Conservation (phyloP, 2,888 invertebrate genomes). For the Chromoteleia sp. region DNA sequence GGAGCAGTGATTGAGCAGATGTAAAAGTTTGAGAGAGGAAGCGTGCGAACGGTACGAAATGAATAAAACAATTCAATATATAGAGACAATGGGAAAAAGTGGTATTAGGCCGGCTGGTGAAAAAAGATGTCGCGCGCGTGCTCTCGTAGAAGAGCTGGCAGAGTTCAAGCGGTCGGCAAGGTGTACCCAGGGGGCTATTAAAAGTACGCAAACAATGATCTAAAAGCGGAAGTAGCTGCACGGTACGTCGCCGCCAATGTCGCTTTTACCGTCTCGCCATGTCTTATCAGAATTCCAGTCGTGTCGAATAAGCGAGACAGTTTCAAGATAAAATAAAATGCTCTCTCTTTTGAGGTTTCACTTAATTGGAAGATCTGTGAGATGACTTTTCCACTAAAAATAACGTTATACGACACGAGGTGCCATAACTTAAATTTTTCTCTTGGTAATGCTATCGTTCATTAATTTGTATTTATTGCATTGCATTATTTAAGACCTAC, state of each 20-base stretch:
- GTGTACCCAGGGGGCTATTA: slow-evolving; percentile 83
- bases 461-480: slow-evolving; percentile 23
- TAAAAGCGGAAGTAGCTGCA: slow-evolving; percentile 82
- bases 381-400: slow-evolving; percentile 38
- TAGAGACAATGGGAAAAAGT: slow-evolving; percentile 60
- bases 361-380: slow-evolving; percentile 76
- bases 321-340: slow-evolving; percentile 61
- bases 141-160: slow-evolving; percentile 74
- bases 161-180: slow-evolving; percentile 75
- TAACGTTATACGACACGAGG: slow-evolving; percentile 18
- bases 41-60: slow-evolving; percentile 45
- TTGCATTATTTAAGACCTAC: slow-evolving; percentile 21
- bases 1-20: slow-evolving; percentile 58
- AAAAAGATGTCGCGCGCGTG: slow-evolving; percentile 68
- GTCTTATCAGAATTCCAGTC: slow-evolving; percentile 82
- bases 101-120: slow-evolving; percentile 12
- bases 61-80: slow-evolving; percentile 57
- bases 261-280: slow-evolving; percentile 41
- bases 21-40: slow-evolving; percentile 47
- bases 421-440: slow-evolving; percentile 10
- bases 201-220: slow-evolving; percentile 84
- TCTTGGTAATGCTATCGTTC: slow-evolving; percentile 1
- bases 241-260: slow-evolving; percentile 69
- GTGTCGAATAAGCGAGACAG: slow-evolving; percentile 69
- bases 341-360: slow-evolving; percentile 74